Evolutionary conservation across 1,140 invertebrate species (phyloP), one percentile per base, ranked within the genome.

Genomic region (Hyphantria cunea): DNA sequence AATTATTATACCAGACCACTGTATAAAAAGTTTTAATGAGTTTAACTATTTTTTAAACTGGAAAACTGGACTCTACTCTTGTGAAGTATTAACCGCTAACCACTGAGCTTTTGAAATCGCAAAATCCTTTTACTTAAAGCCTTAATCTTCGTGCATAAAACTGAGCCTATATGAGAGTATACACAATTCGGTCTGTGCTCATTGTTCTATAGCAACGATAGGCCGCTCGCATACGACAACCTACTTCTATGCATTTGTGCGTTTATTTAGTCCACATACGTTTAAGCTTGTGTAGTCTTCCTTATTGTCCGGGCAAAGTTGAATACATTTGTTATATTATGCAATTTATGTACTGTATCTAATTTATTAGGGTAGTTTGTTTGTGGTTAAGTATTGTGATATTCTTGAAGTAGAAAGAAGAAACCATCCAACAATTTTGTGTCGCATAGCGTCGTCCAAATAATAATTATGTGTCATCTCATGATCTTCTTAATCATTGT

Each of bases 141-240:
- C 17, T 37, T 25, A 51, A 60, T 41, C 56, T 51, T 11, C 17
- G 37, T 44, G 42, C 48, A 60, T 60, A 60, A 60, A 60, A 51
- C 48, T 60, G 39, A 60, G 56, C 48, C 32, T 47, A 34, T 62
- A 62, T 47, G 52, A 59, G 42, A 59, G 42, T 58, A 60, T 25
- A 53, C 48, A 61, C 55, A 55, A 47, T 42, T 64, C 54, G 48
- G 56, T 47, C 42, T 39, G 51, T 39, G 54, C 51, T 66, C 63
- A 66, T 70, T 67, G 68, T 52, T 49, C 39, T 55, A 54, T 50
- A 45, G 41, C 56, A 54, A 63, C 55, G 55, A 53, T 51, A 53
- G 50, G 49, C 14, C 31, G 44, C 55, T 58, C 55, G 47, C 55
- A 58, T 31, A 48, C 55, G 45, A 58, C 34, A 37, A 13, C 12